Conservation (phyloP, 2,113 vertebrate genomes). For the Chaetodon auriga region DNA sequence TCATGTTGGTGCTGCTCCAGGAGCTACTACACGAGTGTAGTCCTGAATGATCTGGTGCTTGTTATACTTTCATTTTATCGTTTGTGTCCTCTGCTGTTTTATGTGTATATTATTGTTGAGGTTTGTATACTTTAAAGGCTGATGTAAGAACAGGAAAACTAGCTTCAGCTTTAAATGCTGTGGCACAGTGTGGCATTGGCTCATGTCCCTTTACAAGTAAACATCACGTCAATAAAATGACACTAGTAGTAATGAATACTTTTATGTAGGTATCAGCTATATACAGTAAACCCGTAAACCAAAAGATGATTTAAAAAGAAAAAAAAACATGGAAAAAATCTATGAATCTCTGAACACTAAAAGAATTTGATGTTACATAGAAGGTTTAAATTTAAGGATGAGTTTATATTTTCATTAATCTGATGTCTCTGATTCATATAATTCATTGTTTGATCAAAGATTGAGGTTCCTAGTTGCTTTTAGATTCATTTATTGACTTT, state of each 20-base stretch:
- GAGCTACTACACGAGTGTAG: not conserved
- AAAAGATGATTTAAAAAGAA: not conserved
- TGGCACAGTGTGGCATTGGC: not conserved
- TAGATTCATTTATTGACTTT: not conserved
- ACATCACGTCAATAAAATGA: not conserved
- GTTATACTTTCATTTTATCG: not conserved
- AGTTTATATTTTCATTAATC: not conserved
- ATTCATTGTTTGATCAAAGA: not conserved
- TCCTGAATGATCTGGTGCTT: not conserved
- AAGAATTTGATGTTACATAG: not conserved
- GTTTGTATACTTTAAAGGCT: not conserved
- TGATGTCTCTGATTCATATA: not conserved
- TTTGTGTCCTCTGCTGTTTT: not conserved
- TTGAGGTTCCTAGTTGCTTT: not conserved
- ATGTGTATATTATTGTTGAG: not conserved
- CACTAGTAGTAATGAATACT: not conserved
- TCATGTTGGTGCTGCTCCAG: not conserved
- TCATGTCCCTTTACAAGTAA: not conserved
- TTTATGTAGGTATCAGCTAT: no score
- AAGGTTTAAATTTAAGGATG: not conserved
- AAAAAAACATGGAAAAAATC: not conserved
- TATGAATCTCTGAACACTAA: not conserved
- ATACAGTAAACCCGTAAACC: not conserved
- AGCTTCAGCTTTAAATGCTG: no score
- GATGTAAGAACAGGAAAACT: no score